Evolutionary conservation across 2,113 vertebrate genomes (phyloP).

Genomic region (Empidonax traillii): DNA sequence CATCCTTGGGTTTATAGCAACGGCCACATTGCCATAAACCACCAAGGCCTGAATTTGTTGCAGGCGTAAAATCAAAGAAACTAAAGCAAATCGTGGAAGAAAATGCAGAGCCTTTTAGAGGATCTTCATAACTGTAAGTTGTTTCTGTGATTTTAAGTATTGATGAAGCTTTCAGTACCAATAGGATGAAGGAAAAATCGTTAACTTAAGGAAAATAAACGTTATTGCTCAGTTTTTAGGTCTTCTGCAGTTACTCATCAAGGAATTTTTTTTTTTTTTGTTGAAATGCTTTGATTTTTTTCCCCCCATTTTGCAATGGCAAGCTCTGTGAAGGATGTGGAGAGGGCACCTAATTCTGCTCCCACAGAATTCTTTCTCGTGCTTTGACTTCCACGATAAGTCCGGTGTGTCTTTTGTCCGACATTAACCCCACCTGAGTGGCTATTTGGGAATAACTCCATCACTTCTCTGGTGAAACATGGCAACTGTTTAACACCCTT

Average conservation of each 20-base stretch:
- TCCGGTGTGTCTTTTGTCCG: neutral
- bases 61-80: neutral
- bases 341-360: neutral
- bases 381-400: neutral
- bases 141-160: neutral
- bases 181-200: neutral
- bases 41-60: neutral
- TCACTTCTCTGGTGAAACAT: neutral
- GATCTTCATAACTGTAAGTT: neutral
- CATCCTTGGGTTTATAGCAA: neutral
- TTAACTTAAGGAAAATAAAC: neutral
- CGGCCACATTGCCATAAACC: neutral
- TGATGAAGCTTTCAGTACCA: neutral
- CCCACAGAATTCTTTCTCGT: neutral
- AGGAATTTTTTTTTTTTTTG: rapidly evolving
- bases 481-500: neutral
- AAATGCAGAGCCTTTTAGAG: neutral
- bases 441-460: neutral
- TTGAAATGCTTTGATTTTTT: neutral
- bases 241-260: neutral
- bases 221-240: neutral
- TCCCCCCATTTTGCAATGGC: neutral
- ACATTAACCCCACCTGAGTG: neutral
- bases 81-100: neutral
- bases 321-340: neutral